Conservation (phyloP, 2,797 vertebrate species). For the Bovichtus variegatus region DNA sequence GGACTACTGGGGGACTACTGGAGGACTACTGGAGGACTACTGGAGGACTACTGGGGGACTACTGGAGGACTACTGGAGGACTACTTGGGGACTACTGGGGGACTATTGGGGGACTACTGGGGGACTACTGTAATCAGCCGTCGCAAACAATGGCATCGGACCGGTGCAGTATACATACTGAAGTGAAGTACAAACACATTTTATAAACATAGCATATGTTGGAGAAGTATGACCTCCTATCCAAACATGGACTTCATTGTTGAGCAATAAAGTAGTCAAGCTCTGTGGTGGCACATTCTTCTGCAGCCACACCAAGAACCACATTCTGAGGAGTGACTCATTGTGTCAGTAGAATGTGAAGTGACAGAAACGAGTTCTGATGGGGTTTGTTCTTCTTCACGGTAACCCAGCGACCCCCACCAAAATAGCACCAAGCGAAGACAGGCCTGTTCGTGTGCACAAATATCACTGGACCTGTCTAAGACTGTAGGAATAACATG, state of each 20-base stretch:
- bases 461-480: constrained; percentile 47
- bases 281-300: neutral
- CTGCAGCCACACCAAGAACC: neutral
- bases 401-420: constrained; percentile 2
- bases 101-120: too few species aligned
- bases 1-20: too few species aligned
- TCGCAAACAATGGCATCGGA: too few species aligned
- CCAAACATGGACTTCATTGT: neutral
- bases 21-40: too few species aligned
- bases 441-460: constrained; percentile 28
- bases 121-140: too few species aligned
- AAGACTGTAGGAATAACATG: constrained; percentile 25
- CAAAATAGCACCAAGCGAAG: constrained; percentile 25
- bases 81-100: too few species aligned
- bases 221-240: neutral
- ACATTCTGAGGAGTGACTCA: constrained; percentile 18
- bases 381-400: constrained; percentile 4
- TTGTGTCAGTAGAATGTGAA: constrained; percentile 4
- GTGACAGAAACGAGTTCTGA: constrained; percentile 18
- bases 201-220: too few species aligned
- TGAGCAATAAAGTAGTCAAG: neutral
- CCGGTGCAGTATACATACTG: neutral
- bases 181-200: neutral
- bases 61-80: too few species aligned
- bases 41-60: too few species aligned